These are phyloP conservation scores for Drosophila novamexicana DNA, from an alignment of 1,140 invertebrate species.

Conservation along the genomic window DNA sequence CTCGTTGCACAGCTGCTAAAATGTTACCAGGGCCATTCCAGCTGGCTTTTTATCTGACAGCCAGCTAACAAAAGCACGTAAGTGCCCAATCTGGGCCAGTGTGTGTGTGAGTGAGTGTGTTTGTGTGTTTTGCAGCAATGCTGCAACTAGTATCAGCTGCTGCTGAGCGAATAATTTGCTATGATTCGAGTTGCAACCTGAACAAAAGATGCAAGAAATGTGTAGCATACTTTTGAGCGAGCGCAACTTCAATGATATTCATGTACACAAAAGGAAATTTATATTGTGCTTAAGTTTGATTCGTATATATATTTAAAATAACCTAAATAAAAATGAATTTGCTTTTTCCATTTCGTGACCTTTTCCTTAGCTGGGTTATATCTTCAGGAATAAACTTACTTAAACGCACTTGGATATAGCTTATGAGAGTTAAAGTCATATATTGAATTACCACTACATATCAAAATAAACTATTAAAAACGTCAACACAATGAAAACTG, in stretches of 20 bases:
- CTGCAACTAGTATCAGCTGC: not conserved
- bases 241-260: not conserved
- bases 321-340: no score
- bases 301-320: no score
- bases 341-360: no score
- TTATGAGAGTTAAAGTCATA: slow-evolving; percentile 1
- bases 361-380: not conserved
- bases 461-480: slow-evolving; percentile 48
- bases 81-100: not conserved
- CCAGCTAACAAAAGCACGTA: slow-evolving; percentile 23
- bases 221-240: slow-evolving; percentile 2
- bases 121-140: not conserved
- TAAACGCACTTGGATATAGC: slow-evolving; percentile 5
- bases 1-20: slow-evolving; percentile 77
- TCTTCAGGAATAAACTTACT: slow-evolving; percentile 13
- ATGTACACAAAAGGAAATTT: no score
- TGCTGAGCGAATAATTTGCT: not conserved
- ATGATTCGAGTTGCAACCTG: not conserved
- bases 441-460: slow-evolving; percentile 33
- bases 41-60: slow-evolving; percentile 42
- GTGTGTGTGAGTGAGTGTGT: not conserved
- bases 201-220: not conserved
- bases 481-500: slow-evolving; percentile 62
- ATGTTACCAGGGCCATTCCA: slow-evolving; percentile 45
- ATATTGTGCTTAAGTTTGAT: no score